Conservation (phyloP, 1,140 invertebrate genomes). For the Nilaparvata lugens region DNA sequence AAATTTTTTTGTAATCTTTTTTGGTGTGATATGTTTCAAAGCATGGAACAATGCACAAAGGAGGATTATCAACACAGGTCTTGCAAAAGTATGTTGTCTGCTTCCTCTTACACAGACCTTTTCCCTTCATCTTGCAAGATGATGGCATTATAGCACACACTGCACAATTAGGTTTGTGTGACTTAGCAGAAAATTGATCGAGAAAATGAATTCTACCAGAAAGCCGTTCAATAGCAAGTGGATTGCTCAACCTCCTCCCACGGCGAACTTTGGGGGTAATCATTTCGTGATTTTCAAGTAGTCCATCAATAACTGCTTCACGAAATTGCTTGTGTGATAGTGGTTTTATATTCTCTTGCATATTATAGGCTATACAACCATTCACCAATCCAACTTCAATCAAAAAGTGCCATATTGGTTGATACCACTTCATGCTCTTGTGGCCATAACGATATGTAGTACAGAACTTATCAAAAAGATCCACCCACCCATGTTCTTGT, state of each 20-base stretch:
- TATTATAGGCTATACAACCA: slow-evolving; percentile 1
- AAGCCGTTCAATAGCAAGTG: background rate
- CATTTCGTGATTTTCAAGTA: background rate
- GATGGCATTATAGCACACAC: background rate
- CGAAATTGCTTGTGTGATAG: background rate
- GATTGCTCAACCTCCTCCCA: background rate
- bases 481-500: slow-evolving; percentile 3
- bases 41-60: background rate
- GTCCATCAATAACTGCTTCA: background rate
- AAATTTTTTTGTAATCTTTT: too few relatives aligned
- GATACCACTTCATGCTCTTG: slow-evolving; percentile 5
- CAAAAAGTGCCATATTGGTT: background rate
- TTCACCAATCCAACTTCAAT: background rate
- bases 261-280: background rate
- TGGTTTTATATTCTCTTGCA: background rate
- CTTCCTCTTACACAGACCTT: slow-evolving; percentile 1
- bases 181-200: background rate
- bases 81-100: background rate
- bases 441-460: background rate
- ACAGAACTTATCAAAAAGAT: background rate
- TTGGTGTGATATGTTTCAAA: too few relatives aligned
- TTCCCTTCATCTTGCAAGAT: background rate
- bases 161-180: slow-evolving; percentile 2
- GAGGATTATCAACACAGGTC: slow-evolving; percentile 2
- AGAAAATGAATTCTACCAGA: background rate